These are phyloP conservation scores for Syndactyla subalaris DNA, from an alignment of 2,797 vertebrate species.

Conservation along the genomic window DNA sequence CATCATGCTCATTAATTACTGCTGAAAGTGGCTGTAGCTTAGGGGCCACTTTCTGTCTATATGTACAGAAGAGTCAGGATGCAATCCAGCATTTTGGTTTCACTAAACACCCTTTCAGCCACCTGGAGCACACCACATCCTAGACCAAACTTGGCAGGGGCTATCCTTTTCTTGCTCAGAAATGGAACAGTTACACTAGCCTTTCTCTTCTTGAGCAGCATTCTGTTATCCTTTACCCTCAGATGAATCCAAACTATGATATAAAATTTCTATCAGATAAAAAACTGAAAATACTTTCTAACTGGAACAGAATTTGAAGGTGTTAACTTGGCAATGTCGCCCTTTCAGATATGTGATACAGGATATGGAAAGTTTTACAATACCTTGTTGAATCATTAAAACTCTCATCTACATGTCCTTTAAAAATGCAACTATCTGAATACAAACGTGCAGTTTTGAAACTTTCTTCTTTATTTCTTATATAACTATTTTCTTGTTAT, in stretches of 20 bases:
- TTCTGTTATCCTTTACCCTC: neutral
- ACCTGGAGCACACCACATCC: neutral
- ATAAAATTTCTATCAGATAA: neutral
- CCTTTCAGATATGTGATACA: neutral
- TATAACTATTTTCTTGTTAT: neutral
- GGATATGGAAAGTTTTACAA: neutral
- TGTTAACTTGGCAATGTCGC: neutral
- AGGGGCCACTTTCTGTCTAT: neutral
- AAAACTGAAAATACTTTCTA: neutral
- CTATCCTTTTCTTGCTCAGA: neutral
- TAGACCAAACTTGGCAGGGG: neutral
- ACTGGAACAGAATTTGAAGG: neutral
- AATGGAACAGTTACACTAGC: neutral
- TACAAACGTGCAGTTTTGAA: neutral
- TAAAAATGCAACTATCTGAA: neutral
- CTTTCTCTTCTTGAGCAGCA: neutral
- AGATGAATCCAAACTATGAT: neutral
- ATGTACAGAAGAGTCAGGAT: neutral
- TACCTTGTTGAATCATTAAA: neutral
- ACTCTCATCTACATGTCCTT: neutral
- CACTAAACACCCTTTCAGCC: neutral
- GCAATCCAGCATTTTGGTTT: neutral
- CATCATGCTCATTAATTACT: neutral
- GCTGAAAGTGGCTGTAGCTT: neutral
- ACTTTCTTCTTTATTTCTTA: neutral